phyloP scores from a whole-genome alignment of 30 jellyfish, hydroid and myxozoan species.

The Aurelia sp. region DNA sequence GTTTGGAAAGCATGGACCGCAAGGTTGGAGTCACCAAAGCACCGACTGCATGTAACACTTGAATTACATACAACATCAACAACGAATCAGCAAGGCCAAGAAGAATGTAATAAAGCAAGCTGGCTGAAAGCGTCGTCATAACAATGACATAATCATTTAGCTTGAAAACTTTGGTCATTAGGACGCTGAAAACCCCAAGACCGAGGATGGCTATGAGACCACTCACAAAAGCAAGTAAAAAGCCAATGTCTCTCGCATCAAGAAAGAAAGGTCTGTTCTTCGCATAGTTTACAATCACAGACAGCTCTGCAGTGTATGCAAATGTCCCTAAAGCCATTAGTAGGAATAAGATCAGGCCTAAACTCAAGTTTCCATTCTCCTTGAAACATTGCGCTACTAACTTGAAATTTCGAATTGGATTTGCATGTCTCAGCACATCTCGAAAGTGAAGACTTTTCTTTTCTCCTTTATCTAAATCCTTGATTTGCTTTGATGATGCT shows the following conservation, averaged over 20 bases:
- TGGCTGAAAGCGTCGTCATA: background rate
- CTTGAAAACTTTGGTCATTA: background rate
- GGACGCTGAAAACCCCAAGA: slow-evolving; percentile 1
- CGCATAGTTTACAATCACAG: slow-evolving; percentile 1
- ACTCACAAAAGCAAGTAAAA: slow-evolving; percentile 4
- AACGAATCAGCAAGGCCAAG: slow-evolving; percentile 10
- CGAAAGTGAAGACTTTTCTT: background rate
- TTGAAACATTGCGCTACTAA: background rate
- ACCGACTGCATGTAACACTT: slow-evolving; percentile 1
- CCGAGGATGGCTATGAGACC: slow-evolving; percentile 8
- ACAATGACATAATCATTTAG: background rate
- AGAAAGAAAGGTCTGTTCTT: slow-evolving; percentile 18
- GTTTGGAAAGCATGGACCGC: slow-evolving; percentile 19
- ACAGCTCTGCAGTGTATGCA: background rate
- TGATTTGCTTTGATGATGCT: too few relatives aligned
- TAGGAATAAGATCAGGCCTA: background rate
- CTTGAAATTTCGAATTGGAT: slow-evolving; percentile 1
- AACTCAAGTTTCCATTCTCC: background rate
- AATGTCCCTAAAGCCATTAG: background rate
- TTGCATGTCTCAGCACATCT: background rate
- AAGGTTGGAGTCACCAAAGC: slow-evolving; percentile 1
- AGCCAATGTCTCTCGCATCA: background rate
- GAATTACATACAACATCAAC: slow-evolving; percentile 1
- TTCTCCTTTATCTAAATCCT: too few relatives aligned
- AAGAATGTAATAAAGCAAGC: background rate